Percentiles rank a stretch among this genome's conserved stretches.
These are phyloP conservation scores for Gallinago nigripennis DNA, from an alignment of 2,797 vertebrate genomes.

Conservation along the genomic window DNA sequence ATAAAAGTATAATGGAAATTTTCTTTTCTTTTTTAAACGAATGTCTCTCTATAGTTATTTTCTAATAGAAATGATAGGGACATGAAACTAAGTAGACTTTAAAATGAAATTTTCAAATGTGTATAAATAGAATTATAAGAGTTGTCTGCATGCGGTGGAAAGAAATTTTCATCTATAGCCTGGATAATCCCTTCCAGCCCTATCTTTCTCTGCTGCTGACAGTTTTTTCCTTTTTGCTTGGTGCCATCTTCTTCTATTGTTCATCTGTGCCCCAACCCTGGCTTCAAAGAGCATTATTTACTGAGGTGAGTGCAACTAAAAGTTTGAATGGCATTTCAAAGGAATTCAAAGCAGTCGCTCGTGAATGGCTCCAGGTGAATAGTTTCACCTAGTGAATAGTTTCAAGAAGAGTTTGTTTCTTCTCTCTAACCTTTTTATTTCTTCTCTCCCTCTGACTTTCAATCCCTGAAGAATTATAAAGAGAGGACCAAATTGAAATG, in stretches of 20 bases:
- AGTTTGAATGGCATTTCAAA: slow-evolving; percentile 32
- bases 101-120: neutral
- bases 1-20: neutral
- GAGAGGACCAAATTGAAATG: neutral
- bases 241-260: neutral
- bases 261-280: neutral
- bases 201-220: neutral
- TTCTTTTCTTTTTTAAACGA: neutral
- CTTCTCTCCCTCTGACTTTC: neutral
- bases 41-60: neutral
- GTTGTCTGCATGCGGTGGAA: neutral
- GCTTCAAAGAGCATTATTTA: slow-evolving; percentile 24
- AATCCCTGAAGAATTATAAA: neutral
- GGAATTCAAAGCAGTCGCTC: neutral
- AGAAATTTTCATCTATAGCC: neutral
- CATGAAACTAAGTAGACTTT: neutral
- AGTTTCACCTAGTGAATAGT: neutral
- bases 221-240: neutral
- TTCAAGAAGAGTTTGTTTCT: neutral
- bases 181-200: neutral
- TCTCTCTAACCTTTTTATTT: neutral
- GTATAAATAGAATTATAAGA: neutral
- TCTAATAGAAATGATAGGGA: neutral
- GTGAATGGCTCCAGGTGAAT: slow-evolving; percentile 7
- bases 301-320: neutral